Base-by-base conservation (phyloP, 2,797 vertebrate species). In the Yasuhikotakia modesta region DNA sequence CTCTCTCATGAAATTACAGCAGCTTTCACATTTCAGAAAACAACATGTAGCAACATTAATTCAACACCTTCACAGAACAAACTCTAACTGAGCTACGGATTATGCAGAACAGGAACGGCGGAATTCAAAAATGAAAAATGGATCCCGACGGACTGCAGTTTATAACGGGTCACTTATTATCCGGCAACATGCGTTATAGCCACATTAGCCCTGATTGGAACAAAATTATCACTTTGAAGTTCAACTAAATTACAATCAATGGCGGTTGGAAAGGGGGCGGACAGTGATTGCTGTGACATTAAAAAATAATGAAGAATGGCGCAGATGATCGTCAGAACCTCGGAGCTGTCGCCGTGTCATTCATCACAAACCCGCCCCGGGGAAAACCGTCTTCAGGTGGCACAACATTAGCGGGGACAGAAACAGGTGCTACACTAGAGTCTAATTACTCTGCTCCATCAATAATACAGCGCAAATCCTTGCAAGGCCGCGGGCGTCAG, bases 371-470 rank as follows among this genome's bases (percentile, higher is more conserved):
- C 76, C 5, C 4, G 79, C 90, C 89, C 86, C 74, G 58, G 88
- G 90, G 86, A 77, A 48, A 84, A 79, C 77, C 85, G 69, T 87
- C 87, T 87, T 88, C 88, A 89, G 86, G 86, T 87, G 84, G 82
- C 88, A 87, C 90, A 87, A 85, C 90, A 90, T 92, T 90, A 86
- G 83, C 79, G 52, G 73, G 86, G 86, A 89, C 82, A 86, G 89
- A 90, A 92, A 92, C 92, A 93, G 92, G 91, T 93, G 93, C 88
- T 87, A 61, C 81, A 80, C 76, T 89, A 87, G 86, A 88, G 88
- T 87, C 84, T 91, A 92, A 94, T 93, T 90, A 93, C 90, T 89
- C 90, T 89, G 82, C 89, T 91, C 91, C 89, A 92, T 92, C 90
- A 93, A 92, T 93, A 92, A 93, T 91, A 90, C 86, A 80, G 55